phyloP scores from a whole-genome alignment of 2,113 vertebrate species.

The Columba janthina region DNA sequence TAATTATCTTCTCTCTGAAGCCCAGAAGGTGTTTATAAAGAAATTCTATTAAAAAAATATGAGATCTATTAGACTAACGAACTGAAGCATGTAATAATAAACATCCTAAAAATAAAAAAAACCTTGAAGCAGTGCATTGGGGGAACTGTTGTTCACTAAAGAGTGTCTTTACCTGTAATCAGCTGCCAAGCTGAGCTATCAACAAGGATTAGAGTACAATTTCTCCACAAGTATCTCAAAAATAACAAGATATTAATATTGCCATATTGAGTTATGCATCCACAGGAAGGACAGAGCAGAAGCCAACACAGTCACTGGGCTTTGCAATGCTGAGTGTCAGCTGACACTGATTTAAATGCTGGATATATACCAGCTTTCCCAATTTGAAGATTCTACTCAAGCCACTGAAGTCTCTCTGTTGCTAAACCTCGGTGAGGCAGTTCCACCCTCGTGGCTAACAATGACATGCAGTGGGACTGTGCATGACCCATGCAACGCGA shows the following conservation, averaged over 20 bases:
- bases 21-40: neutral
- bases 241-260: neutral
- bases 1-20: neutral
- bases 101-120: neutral
- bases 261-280: neutral
- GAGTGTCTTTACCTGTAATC: neutral
- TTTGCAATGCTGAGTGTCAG: neutral
- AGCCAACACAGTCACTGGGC: neutral
- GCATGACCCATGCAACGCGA: constrained; percentile 41
- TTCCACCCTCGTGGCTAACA: constrained; percentile 46
- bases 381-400: neutral
- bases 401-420: constrained; percentile 73
- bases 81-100: neutral
- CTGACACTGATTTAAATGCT: neutral
- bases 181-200: neutral
- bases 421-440: constrained; percentile 70
- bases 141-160: neutral
- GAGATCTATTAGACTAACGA: constrained; percentile 8
- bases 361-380: neutral
- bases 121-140: constrained; percentile 21
- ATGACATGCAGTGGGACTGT: constrained; percentile 68
- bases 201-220: neutral
- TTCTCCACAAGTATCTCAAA: neutral
- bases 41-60: neutral
- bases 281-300: neutral